Base-by-base conservation (phyloP, 2,797 vertebrate genomes). In the Coracias cyanogaster region DNA sequence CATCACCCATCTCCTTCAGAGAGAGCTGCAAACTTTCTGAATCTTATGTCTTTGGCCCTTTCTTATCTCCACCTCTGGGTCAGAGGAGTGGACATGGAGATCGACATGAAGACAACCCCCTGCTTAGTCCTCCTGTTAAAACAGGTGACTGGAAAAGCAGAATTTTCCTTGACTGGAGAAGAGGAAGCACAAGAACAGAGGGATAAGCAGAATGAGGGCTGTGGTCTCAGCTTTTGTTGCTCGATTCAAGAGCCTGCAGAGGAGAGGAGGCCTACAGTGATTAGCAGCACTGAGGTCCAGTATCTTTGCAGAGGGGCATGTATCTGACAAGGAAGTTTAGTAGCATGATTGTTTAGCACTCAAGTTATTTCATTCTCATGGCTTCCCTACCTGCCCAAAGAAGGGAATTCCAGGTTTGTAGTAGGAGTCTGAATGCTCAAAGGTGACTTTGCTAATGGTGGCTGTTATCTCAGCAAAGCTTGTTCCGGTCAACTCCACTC, bases 401-500 rank as follows among this genome's bases (percentile, higher is more conserved):
- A 98, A 97, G 45, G 98, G 98, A 46, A 98, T 61, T 35, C 98
- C 98, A 24, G n/a, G 87, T 91, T 97, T 98, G 72, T 97, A 98
- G 57, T 95, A 25, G 13, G 94, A 35, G 31, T 98, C 98, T 77
- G 93, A 65, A 29, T 91, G 35, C 29, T 80, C 97, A 77, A 98
- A 98, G 3, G 35, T 94, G 41, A 98, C 39, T 77, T 33, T 97
- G 87, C 95, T 97, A 31, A 98, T 58, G 10, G 73, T 96, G 7
- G 18, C 21, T 52, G 98, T 98, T 89, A 98, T 97, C 28, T 96
- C 82, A 33, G 83, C 97, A 90, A 89, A 74, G 15, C 76, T 81
- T 13, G 26, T 85, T 84, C 97, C 98, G 45, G 74, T 97, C 77
- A 97, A 48, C 87, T 97, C 97, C 70, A 98, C 73, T 43, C 80